Evolutionary conservation across 2,888 invertebrate genomes (phyloP), one percentile per base, ranked within the genome.

Genomic region (Lochmaea capreae): DNA sequence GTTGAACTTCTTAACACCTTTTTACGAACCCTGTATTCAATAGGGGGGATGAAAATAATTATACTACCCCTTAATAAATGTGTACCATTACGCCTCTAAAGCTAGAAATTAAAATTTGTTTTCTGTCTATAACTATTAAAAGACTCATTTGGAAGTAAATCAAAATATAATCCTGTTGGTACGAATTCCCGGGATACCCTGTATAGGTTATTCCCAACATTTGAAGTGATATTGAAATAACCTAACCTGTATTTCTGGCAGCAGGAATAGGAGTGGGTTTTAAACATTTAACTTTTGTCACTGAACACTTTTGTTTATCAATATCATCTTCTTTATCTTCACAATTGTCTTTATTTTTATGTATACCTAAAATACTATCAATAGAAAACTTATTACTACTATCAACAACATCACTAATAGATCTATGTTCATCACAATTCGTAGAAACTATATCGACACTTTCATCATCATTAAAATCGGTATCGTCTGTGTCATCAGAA

Each of bases 381-480:
- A 87, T 87, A 11, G 87, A 87, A 79, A 87, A 87, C 76, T 87
- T 87, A 79, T 84, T 86, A 69, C 78, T 79, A 71, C 76, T 79
- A 78, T 79, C 82, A 58, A 80, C 80, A 49, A 66, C 65, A 67
- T 80, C 79, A 78, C 80, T 77, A 52, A 75, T 72, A 22, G 59
- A 73, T 3, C 74, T 77, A 67, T 80, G 79, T 67, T 79, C 78
- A 62, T 74, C 76, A 65, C 77, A 79, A 42, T 79, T 77, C 62
- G 80, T 81, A 70, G 83, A 83, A 74, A 82, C 72, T 71, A 84
- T 81, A 79, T 85, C 86, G 54, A 84, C 83, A 76, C 82, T 81
- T 61, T 83, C 81, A 54, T 84, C 84, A 26, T 68, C 68, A 49
- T 68, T 16, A 42, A 68, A 61, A 26, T 84, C 82, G 5, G 81